Percentiles rank a stretch among this genome's conserved stretches.
phyloP scores from a whole-genome alignment of 2,113 vertebrate species.

The Crocuta crocuta region DNA sequence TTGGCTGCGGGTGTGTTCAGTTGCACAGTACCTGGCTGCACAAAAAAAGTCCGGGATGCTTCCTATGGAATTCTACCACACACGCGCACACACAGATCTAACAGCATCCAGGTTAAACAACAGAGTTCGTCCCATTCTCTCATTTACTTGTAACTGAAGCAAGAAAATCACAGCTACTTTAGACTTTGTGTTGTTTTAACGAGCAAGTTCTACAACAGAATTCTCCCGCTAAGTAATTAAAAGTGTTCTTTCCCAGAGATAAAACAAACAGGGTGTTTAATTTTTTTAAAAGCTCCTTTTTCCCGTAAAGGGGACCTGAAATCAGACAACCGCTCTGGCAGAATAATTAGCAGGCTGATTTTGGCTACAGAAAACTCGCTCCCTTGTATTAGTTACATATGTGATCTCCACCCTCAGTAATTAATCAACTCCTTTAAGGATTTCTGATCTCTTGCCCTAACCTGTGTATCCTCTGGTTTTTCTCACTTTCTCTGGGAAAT shows the following conservation, averaged over 20 bases:
- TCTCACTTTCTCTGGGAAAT: constrained; percentile 38
- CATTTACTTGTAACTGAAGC: constrained; percentile 43
- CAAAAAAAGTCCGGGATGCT: background rate
- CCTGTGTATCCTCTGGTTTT: constrained; percentile 3
- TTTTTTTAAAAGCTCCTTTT: background rate
- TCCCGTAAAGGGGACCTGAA: background rate
- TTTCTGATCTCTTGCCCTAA: background rate
- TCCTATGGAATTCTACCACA: background rate
- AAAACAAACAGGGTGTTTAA: constrained; percentile 16
- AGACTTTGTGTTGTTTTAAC: constrained; percentile 32
- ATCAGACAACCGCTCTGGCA: background rate
- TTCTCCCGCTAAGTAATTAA: constrained; percentile 54
- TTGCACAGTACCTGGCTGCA: background rate
- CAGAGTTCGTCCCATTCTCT: constrained; percentile 25
- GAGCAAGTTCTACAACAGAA: constrained; percentile 29
- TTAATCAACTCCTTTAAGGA: background rate
- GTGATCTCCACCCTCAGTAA: background rate
- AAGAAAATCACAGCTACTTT: constrained; percentile 47
- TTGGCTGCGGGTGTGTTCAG: background rate
- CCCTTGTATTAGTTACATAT: background rate
- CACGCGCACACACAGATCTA: background rate
- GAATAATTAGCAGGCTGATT: background rate
- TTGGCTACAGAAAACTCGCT: background rate
- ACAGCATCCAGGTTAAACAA: constrained; percentile 44
- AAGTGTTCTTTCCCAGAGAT: constrained; percentile 49